These are phyloP conservation scores for Carcharodon carcharias DNA, from an alignment of 2,797 vertebrate genomes.

Conservation along the genomic window DNA sequence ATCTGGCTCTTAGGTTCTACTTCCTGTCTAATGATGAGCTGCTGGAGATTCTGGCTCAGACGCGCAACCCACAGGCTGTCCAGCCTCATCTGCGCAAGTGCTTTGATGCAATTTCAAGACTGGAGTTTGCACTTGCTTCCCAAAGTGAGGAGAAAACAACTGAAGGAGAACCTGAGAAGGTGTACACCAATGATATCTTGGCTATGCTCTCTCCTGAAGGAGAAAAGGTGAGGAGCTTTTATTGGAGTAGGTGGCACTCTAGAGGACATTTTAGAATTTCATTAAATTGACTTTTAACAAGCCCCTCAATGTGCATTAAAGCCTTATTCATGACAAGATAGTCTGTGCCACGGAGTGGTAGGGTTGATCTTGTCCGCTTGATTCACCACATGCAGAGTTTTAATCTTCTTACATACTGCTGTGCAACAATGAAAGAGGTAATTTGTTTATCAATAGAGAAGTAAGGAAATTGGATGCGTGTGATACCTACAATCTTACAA, in stretches of 20 bases:
- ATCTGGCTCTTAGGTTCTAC: conserved; percentile 63
- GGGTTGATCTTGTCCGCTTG: not conserved
- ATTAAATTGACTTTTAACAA: not conserved
- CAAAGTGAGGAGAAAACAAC: conserved; percentile 42
- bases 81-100: conserved; percentile 78
- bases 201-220: conserved; percentile 75
- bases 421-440: not conserved
- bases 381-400: not conserved
- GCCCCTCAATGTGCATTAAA: not conserved
- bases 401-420: not conserved
- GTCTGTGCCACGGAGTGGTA: not conserved
- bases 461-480: not conserved
- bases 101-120: conserved; percentile 68
- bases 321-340: not conserved
- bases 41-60: conserved; percentile 76
- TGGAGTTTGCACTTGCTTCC: conserved; percentile 65
- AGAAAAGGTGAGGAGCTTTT: conserved; percentile 61
- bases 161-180: conserved; percentile 53
- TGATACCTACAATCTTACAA: not conserved
- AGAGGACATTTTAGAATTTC: not conserved
- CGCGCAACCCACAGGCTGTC: conserved; percentile 73
- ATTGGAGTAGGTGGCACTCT: not conserved
- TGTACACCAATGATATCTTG: conserved; percentile 71
- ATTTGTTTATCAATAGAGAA: not conserved
- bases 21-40: conserved; percentile 81